phyloP scores from a whole-genome alignment of 2,113 vertebrate species.

The rabbit (Oryctolagus cuniculus) region mOryCun1.1 NC_091434.1:18080001-18080500 shows the following conservation, averaged over 20 bases:
- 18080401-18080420: neutral
- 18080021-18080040: slow-evolving; percentile 44
- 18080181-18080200: slow-evolving; percentile 65
- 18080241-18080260: neutral
- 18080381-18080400: slow-evolving; percentile 10
- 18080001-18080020: neutral
- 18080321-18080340: neutral
- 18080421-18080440: slow-evolving; percentile 34
- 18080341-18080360: neutral
- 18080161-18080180: slow-evolving; percentile 67
- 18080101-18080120: slow-evolving; percentile 54
- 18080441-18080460: slow-evolving; percentile 14
- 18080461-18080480: slow-evolving; percentile 13
- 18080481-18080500: neutral
- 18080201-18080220: slow-evolving; percentile 11
- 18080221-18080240: neutral
- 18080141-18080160: slow-evolving; percentile 34
- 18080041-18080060: slow-evolving; percentile 22
- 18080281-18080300: neutral
- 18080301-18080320: neutral
- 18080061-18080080: slow-evolving; percentile 64
- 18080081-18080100: slow-evolving; percentile 37
- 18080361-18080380: slow-evolving; percentile 20
- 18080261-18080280: neutral
- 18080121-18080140: slow-evolving; percentile 31